Conservation (phyloP, 2,797 vertebrate genomes). For the Mormyrops attenuatus region DNA sequence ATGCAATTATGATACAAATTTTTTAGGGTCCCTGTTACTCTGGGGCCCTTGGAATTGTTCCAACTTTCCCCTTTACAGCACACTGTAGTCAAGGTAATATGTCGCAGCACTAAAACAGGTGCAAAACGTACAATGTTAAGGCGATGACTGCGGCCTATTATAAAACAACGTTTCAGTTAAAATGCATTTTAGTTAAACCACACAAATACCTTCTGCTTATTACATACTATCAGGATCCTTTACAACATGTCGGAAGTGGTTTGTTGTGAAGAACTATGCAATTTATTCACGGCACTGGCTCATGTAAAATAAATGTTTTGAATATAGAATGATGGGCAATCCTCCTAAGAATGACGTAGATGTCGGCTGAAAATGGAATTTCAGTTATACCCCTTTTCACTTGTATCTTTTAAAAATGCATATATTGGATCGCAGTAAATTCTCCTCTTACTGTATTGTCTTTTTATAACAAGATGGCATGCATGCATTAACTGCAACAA, state of each 20-base stretch:
- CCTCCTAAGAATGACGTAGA: neutral
- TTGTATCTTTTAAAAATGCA: neutral
- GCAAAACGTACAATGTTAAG: neutral
- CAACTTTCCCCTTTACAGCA: neutral
- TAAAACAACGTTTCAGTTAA: neutral
- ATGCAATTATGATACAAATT: neutral
- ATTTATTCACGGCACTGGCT: neutral
- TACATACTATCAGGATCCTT: neutral
- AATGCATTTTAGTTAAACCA: neutral
- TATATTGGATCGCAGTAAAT: neutral
- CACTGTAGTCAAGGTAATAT: neutral
- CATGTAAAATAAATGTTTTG: neutral
- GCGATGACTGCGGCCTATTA: neutral
- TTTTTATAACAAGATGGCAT: neutral
- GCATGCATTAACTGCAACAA: neutral
- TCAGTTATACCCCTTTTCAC: neutral
- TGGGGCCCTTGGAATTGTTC: neutral
- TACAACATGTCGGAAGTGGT: neutral
- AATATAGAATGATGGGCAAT: neutral
- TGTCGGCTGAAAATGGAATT: neutral
- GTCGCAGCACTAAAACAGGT: neutral
- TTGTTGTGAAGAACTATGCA: neutral
- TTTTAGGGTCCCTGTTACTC: neutral
- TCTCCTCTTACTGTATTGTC: neutral
- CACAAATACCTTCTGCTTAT: neutral